A percentile compares a stretch with the other conserved stretches of the same genome.
These are phyloP conservation scores for Miltochrista miniata DNA, from an alignment of 2,888 invertebrate species.

Conservation along the genomic window DNA sequence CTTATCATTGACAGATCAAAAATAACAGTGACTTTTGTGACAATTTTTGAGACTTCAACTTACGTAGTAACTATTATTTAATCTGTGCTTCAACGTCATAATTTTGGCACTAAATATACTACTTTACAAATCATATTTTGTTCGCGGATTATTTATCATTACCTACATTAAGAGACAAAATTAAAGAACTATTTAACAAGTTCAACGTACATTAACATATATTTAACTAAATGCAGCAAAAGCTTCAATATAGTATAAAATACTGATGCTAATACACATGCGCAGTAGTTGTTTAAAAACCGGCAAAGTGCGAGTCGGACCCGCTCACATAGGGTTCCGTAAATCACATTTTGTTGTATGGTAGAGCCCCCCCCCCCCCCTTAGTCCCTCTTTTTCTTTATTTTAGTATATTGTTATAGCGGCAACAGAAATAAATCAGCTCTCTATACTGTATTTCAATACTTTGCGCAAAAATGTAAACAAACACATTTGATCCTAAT, in stretches of 20 bases:
- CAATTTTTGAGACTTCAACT: neutral
- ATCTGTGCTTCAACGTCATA: too few relatives aligned
- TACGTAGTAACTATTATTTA: too few relatives aligned
- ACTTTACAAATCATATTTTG: neutral
- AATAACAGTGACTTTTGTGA: neutral
- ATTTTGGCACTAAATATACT: neutral
- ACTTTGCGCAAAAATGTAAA: too few relatives aligned
- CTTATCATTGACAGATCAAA: neutral
- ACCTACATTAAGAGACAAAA: neutral
- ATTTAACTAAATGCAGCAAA: conserved; percentile 28
- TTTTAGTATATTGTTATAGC: too few relatives aligned
- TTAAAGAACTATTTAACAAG: neutral
- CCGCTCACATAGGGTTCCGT: too few relatives aligned
- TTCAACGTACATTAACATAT: conserved; percentile 3
- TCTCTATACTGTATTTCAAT: too few relatives aligned
- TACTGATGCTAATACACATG: conserved; percentile 24
- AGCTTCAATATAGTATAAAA: conserved; percentile 32
- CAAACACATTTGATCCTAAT: too few relatives aligned
- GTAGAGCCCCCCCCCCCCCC: too few relatives aligned
- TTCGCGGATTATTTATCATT: neutral
- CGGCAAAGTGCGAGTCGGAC: too few relatives aligned
- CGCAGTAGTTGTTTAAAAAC: neutral
- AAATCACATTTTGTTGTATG: too few relatives aligned
- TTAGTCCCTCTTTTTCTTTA: too few relatives aligned
- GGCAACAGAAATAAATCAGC: too few relatives aligned